These are phyloP conservation scores for Apostichopus leukothele DNA, from an alignment of 53 echinoderm and acorn worm species.

Conservation along the genomic window DNA sequence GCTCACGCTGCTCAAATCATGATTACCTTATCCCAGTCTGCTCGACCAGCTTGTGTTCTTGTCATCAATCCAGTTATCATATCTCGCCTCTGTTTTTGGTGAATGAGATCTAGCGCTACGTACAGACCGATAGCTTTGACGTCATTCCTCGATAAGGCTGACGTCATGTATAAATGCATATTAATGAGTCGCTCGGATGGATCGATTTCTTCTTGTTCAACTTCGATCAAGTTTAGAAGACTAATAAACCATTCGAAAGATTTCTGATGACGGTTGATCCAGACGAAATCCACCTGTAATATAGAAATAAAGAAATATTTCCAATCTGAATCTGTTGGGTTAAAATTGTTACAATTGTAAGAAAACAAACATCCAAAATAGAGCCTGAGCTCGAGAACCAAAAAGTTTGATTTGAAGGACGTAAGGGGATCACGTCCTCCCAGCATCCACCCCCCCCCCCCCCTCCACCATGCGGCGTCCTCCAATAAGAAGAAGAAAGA, in stretches of 20 bases:
- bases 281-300: constrained; percentile 88
- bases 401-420: no score
- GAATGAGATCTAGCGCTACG: constrained; percentile 89
- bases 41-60: constrained; percentile 81
- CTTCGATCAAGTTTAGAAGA: constrained; percentile 81
- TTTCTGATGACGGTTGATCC: constrained; percentile 93
- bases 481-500: no score
- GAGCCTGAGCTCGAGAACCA: no score
- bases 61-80: constrained; percentile 93
- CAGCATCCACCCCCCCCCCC: no score
- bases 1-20: not conserved
- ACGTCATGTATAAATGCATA: constrained; percentile 96
- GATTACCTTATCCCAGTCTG: constrained; percentile 87
- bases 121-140: constrained; percentile 95
- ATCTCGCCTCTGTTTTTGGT: constrained; percentile 83
- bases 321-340: no score
- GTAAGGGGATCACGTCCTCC: no score
- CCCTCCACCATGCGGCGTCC: no score
- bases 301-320: not conserved
- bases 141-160: constrained; percentile 85
- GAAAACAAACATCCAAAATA: no score
- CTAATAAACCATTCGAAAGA: constrained; percentile 99
- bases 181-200: constrained; percentile 71
- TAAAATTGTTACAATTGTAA: no score
- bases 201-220: constrained; percentile 83